A percentile compares a stretch with the other conserved stretches of the same genome.
These are phyloP conservation scores for Lepidochrysops patricia DNA, from an alignment of 2,888 invertebrate species.

Conservation along the genomic window DNA sequence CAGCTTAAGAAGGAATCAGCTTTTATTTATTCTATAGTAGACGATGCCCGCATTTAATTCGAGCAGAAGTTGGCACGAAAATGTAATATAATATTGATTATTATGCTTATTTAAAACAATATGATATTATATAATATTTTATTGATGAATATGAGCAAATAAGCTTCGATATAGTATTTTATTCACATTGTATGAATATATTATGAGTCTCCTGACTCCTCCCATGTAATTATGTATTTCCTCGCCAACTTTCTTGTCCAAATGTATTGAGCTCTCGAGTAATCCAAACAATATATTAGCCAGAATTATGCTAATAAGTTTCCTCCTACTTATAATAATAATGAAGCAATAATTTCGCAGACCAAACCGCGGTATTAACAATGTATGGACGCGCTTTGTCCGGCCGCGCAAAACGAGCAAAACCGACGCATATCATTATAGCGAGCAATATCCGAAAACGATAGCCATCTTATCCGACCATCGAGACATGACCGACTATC, in stretches of 20 bases:
- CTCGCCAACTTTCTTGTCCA: neutral
- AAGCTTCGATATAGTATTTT: too few relatives aligned
- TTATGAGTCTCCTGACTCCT: too few relatives aligned
- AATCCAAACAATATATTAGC: neutral
- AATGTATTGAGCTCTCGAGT: neutral
- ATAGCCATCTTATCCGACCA: slow-evolving; percentile 67
- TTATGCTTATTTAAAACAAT: too few relatives aligned
- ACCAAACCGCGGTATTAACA: slow-evolving; percentile 11
- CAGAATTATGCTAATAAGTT: neutral
- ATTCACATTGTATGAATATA: too few relatives aligned
- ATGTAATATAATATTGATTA: too few relatives aligned
- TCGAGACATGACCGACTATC: slow-evolving; percentile 59
- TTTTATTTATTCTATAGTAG: too few relatives aligned
- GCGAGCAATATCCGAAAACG: slow-evolving; percentile 71
- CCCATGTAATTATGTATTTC: neutral
- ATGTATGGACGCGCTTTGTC: slow-evolving; percentile 41
- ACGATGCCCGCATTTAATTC: too few relatives aligned
- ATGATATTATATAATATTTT: too few relatives aligned
- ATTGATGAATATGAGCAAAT: too few relatives aligned
- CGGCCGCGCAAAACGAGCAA: slow-evolving; percentile 36
- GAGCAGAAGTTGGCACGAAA: too few relatives aligned
- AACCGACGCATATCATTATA: slow-evolving; percentile 66
- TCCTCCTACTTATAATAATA: slow-evolving; percentile 1
- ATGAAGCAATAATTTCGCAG: neutral
- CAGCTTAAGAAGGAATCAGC: too few relatives aligned